phyloP scores from a whole-genome alignment of 2,113 vertebrate species.

The Muntiacus muntjak region DNA sequence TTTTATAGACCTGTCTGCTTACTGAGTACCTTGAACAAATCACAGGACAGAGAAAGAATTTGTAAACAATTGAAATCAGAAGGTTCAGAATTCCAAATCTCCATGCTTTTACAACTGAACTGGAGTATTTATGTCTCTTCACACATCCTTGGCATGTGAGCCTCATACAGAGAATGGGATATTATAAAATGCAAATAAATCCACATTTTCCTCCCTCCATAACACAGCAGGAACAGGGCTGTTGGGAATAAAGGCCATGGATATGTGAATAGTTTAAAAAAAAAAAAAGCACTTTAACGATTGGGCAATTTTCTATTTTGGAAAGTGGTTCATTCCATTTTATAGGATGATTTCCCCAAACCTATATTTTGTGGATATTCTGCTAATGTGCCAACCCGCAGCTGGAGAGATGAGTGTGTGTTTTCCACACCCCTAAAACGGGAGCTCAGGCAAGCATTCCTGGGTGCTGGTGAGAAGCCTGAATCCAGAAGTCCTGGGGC shows the following conservation, averaged over 20 bases:
- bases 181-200: slow-evolving; percentile 30
- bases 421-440: not conserved
- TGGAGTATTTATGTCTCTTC: slow-evolving; percentile 3
- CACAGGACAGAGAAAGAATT: not conserved
- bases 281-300: not conserved
- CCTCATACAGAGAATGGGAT: not conserved
- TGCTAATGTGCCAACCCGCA: slow-evolving; percentile 55
- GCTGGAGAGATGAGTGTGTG: slow-evolving; percentile 25
- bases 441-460: not conserved
- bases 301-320: slow-evolving; percentile 58
- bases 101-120: not conserved
- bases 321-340: slow-evolving; percentile 50
- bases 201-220: not conserved
- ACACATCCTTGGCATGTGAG: not conserved
- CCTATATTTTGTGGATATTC: slow-evolving; percentile 65
- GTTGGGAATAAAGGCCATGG: not conserved
- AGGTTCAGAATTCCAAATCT: not conserved
- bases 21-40: not conserved
- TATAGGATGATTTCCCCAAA: slow-evolving; percentile 54
- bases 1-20: not conserved
- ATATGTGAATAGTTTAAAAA: slow-evolving; percentile 28
- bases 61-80: slow-evolving; percentile 22
- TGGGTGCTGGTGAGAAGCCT: not conserved
- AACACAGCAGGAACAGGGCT: not conserved
- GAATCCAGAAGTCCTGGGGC: not conserved